A percentile compares a stretch with the other conserved stretches of the same genome.
These are phyloP conservation scores for Galendromus occidentalis DNA, from an alignment of 1,140 invertebrate species.

Conservation along the genomic window DNA sequence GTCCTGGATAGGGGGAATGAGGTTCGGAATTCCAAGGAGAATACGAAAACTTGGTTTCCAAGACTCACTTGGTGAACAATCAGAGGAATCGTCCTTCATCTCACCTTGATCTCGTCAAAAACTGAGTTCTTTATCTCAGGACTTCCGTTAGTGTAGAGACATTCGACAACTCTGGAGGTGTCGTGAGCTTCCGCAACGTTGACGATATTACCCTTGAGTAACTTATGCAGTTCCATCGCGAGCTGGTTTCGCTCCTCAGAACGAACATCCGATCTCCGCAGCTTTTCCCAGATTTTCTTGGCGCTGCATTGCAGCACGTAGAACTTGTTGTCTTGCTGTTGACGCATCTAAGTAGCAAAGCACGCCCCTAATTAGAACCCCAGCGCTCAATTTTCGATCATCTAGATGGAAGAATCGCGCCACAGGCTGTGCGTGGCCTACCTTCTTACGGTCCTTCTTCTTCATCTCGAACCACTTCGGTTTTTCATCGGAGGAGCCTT, in stretches of 20 bases:
- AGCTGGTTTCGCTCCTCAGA: neutral
- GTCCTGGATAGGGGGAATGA: constrained; percentile 27
- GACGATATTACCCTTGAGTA: constrained; percentile 15
- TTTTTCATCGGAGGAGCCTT: neutral
- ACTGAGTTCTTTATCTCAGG: constrained; percentile 44
- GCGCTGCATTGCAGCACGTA: neutral
- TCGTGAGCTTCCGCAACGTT: constrained; percentile 58
- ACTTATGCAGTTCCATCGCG: neutral
- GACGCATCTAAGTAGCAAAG: neutral
- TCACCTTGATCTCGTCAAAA: constrained; percentile 45
- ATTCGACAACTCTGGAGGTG: constrained; percentile 66
- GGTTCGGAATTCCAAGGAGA: too few relatives aligned
- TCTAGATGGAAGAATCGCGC: too few relatives aligned
- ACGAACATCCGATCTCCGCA: neutral
- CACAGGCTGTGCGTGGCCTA: neutral
- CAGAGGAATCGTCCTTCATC: constrained; percentile 14
- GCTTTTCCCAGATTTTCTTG: constrained; percentile 1
- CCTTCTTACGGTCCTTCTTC: constrained; percentile 1
- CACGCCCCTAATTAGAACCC: too few relatives aligned
- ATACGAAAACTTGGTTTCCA: neutral
- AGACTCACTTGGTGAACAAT: too few relatives aligned
- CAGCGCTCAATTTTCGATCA: too few relatives aligned
- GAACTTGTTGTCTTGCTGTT: constrained; percentile 1
- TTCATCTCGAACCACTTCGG: constrained; percentile 3
- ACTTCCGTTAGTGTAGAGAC: constrained; percentile 51